A percentile compares a stretch with the other conserved stretches of the same genome.
These are phyloP conservation scores for Siniperca obscura DNA, from an alignment of 2,797 vertebrate species.

Conservation along the genomic window DNA sequence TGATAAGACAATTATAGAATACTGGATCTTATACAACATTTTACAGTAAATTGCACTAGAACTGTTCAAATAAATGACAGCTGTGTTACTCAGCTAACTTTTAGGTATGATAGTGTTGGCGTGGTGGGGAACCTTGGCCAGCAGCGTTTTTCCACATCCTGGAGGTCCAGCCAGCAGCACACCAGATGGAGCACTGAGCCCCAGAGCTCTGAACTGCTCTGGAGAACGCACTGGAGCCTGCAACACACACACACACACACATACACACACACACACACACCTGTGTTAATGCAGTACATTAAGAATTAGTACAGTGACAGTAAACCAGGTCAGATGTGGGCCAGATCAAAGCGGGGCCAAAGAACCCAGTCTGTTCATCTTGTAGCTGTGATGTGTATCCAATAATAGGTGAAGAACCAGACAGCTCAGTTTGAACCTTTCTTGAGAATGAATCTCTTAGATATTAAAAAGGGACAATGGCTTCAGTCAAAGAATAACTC, in stretches of 20 bases:
- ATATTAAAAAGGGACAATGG: neutral
- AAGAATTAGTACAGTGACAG: neutral
- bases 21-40: neutral
- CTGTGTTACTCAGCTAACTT: neutral
- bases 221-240: slow-evolving; percentile 94
- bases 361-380: neutral
- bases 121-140: slow-evolving; percentile 90
- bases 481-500: neutral
- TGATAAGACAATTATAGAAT: neutral
- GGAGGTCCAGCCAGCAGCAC: slow-evolving; percentile 95
- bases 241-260: slow-evolving; percentile 19
- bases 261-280: slow-evolving; percentile 29
- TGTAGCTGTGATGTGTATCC: neutral
- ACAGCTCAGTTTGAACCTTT: neutral
- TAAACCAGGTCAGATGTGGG: neutral
- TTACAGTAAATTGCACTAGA: neutral
- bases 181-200: slow-evolving; percentile 92
- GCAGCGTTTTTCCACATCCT: slow-evolving; percentile 95
- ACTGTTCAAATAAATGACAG: neutral
- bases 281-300: neutral
- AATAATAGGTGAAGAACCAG: neutral
- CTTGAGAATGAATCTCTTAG: neutral
- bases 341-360: neutral
- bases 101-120: neutral
- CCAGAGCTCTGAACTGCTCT: slow-evolving; percentile 91